Percentiles rank a stretch among this genome's conserved stretches.
Conservation (phyloP, 2,113 vertebrate species). For the Perognathus longimembris region DNA sequence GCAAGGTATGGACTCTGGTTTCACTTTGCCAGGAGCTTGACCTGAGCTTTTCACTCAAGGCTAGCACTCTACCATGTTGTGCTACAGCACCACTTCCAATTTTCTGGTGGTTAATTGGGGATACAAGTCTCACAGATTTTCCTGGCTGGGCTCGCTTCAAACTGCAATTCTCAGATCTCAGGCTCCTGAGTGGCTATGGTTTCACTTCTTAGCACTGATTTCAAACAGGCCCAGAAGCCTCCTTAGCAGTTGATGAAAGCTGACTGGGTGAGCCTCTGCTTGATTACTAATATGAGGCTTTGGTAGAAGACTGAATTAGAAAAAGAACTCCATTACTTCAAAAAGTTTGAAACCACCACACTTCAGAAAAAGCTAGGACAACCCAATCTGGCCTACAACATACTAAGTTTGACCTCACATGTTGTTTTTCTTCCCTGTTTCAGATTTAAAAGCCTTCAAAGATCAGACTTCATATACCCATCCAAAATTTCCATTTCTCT, state of each 20-base stretch:
- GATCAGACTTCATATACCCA: background rate
- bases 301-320: background rate
- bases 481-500: background rate
- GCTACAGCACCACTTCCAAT: too few relatives aligned
- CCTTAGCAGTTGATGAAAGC: background rate
- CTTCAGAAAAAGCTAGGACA: background rate
- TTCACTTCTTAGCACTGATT: background rate
- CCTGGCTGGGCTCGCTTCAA: too few relatives aligned
- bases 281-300: background rate
- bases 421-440: background rate
- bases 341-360: background rate
- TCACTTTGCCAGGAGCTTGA: background rate
- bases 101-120: too few relatives aligned
- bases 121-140: too few relatives aligned
- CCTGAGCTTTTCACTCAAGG: too few relatives aligned
- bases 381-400: background rate
- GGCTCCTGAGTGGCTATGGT: too few relatives aligned
- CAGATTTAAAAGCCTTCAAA: conserved; percentile 8
- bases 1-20: background rate
- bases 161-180: too few relatives aligned
- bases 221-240: background rate
- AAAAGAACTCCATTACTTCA: too few relatives aligned
- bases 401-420: background rate
- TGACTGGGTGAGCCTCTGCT: background rate
- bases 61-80: too few relatives aligned